Evolutionary conservation across 2,888 invertebrate species (phyloP).

Genomic region (Pheosia tremula): DNA sequence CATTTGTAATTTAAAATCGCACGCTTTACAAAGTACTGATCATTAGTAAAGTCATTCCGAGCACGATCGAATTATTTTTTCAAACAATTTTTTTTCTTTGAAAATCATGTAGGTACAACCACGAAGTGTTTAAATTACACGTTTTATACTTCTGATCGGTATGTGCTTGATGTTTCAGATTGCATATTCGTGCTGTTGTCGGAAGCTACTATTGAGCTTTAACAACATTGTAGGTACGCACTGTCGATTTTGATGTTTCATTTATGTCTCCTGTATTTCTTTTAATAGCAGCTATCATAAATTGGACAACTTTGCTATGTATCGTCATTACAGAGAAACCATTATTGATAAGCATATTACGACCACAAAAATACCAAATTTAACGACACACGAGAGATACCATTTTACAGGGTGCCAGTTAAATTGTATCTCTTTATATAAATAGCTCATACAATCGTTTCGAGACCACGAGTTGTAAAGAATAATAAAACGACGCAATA

Average conservation of each 20-base stretch:
- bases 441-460: conserved; percentile 50
- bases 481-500: conserved; percentile 62
- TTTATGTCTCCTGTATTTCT: not conserved
- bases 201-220: conserved; percentile 41
- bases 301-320: not conserved
- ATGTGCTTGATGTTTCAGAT: conserved; percentile 54
- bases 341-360: conserved; percentile 28
- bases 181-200: conserved; percentile 55
- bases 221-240: conserved; percentile 28
- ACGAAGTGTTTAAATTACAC: conserved; percentile 64
- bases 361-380: conserved; percentile 30
- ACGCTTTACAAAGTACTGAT: conserved; percentile 63
- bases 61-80: conserved; percentile 63
- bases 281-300: not conserved
- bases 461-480: conserved; percentile 51
- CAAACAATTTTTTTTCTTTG: conserved; percentile 53
- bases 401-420: conserved; percentile 8
- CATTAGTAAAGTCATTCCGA: conserved; percentile 64
- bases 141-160: conserved; percentile 55
- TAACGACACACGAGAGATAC: conserved; percentile 7
- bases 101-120: conserved; percentile 48
- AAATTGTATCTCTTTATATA: conserved; percentile 51
- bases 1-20: conserved; percentile 66
- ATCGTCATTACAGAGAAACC: not conserved
- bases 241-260: conserved; percentile 13